phyloP scores from a whole-genome alignment of 2,113 vertebrate genomes.

The Gymnorhina tibicen region DNA sequence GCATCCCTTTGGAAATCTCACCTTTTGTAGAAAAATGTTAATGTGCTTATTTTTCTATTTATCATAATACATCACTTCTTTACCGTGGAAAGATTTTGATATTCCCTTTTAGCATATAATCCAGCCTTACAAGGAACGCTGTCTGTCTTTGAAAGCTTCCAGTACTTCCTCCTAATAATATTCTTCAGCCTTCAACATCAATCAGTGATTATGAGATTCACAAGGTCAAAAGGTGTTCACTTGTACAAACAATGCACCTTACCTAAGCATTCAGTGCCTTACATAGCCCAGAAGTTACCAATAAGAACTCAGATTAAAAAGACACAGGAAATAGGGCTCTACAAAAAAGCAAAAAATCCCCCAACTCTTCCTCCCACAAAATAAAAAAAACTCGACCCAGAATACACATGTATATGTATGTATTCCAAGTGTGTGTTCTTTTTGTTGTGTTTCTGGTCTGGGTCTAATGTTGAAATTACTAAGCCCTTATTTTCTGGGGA shows the following conservation, averaged over 20 bases:
- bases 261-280: background rate
- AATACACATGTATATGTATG: background rate
- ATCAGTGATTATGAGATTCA: conserved; percentile 8
- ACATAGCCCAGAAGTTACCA: background rate
- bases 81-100: background rate
- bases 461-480: background rate
- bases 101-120: background rate
- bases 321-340: background rate
- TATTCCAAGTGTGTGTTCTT: background rate
- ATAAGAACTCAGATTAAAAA: background rate
- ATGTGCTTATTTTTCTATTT: background rate
- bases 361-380: rapidly evolving
- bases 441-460: background rate
- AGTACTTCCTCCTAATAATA: background rate
- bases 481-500: background rate
- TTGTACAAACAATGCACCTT: background rate
- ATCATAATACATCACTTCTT: background rate
- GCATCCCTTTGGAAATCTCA: background rate
- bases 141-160: background rate
- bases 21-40: background rate
- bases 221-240: background rate
- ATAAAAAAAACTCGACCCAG: background rate
- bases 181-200: background rate
- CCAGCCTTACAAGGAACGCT: background rate
- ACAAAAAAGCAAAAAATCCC: background rate